Conservation (phyloP, 2,113 vertebrate species). For the Phylloscopus trochilus region DNA sequence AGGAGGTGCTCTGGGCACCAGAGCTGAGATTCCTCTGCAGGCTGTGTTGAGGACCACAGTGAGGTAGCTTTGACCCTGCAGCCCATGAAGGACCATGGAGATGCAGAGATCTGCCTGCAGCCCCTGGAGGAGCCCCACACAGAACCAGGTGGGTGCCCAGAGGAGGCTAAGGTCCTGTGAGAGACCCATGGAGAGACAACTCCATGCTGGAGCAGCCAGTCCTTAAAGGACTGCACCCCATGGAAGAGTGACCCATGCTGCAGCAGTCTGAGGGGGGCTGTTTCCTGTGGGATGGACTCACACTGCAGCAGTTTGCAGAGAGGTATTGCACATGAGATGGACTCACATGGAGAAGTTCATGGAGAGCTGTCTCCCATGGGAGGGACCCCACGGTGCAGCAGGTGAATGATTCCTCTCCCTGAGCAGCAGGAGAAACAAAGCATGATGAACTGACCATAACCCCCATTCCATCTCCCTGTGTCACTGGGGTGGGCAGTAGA, state of each 20-base stretch:
- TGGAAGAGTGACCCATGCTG: rapidly evolving
- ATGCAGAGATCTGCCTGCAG: background rate
- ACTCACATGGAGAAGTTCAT: rapidly evolving
- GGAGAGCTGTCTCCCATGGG: rapidly evolving
- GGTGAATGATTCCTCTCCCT: background rate
- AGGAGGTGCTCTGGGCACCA: background rate
- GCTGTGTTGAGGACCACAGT: rapidly evolving
- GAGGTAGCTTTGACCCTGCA: background rate
- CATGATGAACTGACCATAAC: background rate
- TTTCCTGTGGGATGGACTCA: background rate
- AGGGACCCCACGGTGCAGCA: rapidly evolving
- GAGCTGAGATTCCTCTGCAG: background rate
- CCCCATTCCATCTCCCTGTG: background rate
- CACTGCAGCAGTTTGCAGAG: rapidly evolving
- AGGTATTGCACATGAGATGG: background rate
- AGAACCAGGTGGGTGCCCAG: background rate
- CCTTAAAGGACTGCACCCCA: rapidly evolving
- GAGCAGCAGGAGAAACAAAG: background rate
- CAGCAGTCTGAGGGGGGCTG: background rate
- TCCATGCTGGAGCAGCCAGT: background rate
- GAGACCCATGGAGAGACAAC: background rate
- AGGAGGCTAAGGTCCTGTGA: background rate
- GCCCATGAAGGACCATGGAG: background rate
- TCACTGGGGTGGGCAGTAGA: background rate
- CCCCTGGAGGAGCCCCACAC: rapidly evolving